Conservation (phyloP, 2,888 invertebrate species). For the Bugula neritina region DNA sequence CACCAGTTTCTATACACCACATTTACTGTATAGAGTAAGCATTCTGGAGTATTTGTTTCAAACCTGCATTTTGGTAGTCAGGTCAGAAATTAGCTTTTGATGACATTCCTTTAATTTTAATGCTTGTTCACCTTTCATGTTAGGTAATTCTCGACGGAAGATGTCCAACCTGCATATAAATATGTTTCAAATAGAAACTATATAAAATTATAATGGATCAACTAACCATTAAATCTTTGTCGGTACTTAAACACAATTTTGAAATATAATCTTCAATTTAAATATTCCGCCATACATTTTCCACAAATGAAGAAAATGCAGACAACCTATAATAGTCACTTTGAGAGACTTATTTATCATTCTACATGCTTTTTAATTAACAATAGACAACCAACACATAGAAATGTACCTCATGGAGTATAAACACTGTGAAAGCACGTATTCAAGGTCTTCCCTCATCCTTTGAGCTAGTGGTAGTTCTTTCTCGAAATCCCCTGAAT, state of each 20-base stretch:
- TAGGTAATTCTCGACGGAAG: background rate
- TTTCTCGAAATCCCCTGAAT: background rate
- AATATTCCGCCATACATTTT: too few relatives aligned
- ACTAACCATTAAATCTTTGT: too few relatives aligned
- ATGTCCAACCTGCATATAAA: background rate
- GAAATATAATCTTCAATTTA: too few relatives aligned
- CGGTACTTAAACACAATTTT: too few relatives aligned
- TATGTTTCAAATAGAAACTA: too few relatives aligned
- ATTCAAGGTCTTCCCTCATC: background rate
- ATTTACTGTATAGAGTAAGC: too few relatives aligned
- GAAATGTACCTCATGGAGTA: background rate
- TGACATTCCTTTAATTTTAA: slow-evolving; percentile 1
- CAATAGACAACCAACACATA: background rate
- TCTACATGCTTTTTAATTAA: background rate
- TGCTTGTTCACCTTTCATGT: background rate
- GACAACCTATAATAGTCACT: too few relatives aligned
- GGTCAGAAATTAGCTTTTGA: background rate
- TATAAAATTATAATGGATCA: too few relatives aligned
- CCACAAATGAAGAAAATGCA: too few relatives aligned
- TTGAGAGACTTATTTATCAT: background rate
- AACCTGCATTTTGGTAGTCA: background rate
- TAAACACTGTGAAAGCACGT: background rate
- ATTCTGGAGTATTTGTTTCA: too few relatives aligned
- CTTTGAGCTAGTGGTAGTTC: background rate
- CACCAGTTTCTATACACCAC: too few relatives aligned